Evolutionary conservation across 2,888 invertebrate species (phyloP), one percentile per base, ranked within the genome.

Genomic region (Amiota minor): DNA sequence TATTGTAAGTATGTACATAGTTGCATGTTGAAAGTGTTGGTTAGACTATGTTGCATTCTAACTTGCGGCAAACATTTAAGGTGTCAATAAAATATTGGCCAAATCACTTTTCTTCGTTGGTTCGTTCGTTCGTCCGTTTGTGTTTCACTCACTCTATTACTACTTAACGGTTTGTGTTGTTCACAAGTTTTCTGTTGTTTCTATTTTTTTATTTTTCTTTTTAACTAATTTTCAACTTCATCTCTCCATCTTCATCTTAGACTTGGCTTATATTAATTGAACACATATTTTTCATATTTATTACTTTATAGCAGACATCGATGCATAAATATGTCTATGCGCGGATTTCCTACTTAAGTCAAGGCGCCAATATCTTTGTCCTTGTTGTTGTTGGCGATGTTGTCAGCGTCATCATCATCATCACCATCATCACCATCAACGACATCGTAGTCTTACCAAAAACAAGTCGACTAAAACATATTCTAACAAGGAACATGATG

Each of bases 271-370:
- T 64, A 64, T 64, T 64, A 64, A 64, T 64, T 64, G 64, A 64
- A 46, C 45, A 64, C 64, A 64, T 64, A 64, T 64, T 64, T 64
- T 45, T 59, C 59, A 59, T 59, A 59, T 64, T 64, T 64, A 64
- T 64, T 35, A 45, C 45, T 64, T 64, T 64, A 18, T 18, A 12
- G 45, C 64, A 45, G 64, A 64, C 64, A 45, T 45, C 46, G 35
- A 14, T n/a, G 64, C 64, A 64, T 64, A 64, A 64, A 64, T 20
- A 64, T 64, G 64, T 45, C 64, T 16, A 16, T 46, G 64, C 46
- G 46, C 64, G 64, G 46, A 64, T 64, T 45, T 64, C 45, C 64
- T 64, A 14, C 64, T 64, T 64, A 64, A 55, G 64, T 9, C 46
- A 18, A 45, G 64, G 64, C 45, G 35, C 45, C 64, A 64, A 64